These are phyloP conservation scores for Cheilosia vulpina DNA, from an alignment of 2,888 invertebrate species.

Conservation along the genomic window DNA sequence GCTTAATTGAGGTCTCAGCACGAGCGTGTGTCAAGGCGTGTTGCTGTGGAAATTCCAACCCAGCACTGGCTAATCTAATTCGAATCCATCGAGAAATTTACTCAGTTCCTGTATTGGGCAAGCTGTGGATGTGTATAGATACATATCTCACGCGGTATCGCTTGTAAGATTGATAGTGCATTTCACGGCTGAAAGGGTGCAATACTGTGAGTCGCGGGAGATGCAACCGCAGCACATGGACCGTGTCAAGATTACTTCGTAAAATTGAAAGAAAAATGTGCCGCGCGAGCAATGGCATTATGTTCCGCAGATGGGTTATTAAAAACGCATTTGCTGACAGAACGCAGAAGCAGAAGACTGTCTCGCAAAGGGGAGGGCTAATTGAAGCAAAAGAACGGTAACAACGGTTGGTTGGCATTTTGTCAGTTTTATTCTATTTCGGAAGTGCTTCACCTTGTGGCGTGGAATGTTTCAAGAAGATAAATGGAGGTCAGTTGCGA, in stretches of 20 bases:
- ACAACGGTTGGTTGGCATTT: conserved; percentile 23
- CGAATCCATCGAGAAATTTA: not conserved
- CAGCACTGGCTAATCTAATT: conserved; percentile 6
- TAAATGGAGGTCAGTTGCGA: conserved; percentile 47
- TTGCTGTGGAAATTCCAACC: not conserved
- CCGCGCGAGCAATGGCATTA: conserved; percentile 46
- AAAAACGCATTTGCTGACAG: conserved; percentile 58
- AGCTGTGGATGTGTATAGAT: conserved; percentile 14
- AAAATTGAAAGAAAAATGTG: conserved; percentile 20
- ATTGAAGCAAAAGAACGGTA: conserved; percentile 35
- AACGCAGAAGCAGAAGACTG: not conserved
- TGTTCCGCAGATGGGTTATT: conserved; percentile 52
- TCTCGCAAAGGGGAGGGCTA: conserved; percentile 8
- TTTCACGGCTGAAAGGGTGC: conserved; percentile 73
- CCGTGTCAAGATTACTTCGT: conserved; percentile 66
- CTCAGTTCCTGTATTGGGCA: conserved; percentile 29
- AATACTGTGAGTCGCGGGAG: conserved; percentile 43
- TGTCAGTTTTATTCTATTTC: conserved; percentile 6
- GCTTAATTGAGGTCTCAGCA: conserved; percentile 40
- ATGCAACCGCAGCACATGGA: conserved; percentile 53
- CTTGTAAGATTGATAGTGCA: conserved; percentile 56
- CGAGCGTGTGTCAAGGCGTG: conserved; percentile 31
- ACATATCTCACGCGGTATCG: conserved; percentile 31
- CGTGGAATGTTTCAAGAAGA: conserved; percentile 15
- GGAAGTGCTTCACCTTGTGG: conserved; percentile 40